Base-by-base conservation (phyloP, 2,888 invertebrate genomes). In the Catocala nupta region DNA sequence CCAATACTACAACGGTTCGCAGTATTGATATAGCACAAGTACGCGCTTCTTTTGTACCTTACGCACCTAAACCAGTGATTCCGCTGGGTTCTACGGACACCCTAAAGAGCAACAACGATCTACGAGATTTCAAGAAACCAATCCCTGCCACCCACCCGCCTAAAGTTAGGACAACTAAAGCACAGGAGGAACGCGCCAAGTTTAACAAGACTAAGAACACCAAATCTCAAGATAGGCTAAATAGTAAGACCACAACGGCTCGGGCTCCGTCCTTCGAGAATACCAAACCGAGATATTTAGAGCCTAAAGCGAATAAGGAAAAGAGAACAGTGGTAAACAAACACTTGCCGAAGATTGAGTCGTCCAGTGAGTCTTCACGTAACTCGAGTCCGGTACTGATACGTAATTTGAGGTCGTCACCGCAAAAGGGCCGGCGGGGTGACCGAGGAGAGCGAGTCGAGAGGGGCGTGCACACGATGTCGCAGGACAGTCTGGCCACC, bases 281-380 rank as follows among this genome's bases (percentile, higher is more conserved):
- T 48, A 80, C 90, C 73, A 95, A 96, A 68, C 95, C 96, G 0
- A 92, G 96, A 25, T 96, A 96, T 76, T 83, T 96, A 73, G 96
- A 96, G 73, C 95, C 96, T 3, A 92, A 94, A 33, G 13, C 65
- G 9, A 13, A 55, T 1, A 87, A 82, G 53, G 85, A 84, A 5
- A 74, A 77, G 55, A 84, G 82, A 52, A 67, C 84, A 71, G 74
- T 85, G 16, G 70, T 87, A 2, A 92, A 90, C 39, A 94, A 92
- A 59, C 79, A 92, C 16, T 84, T 89, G 16, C 90, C 93, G 47
- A 93, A 92, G 68, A 90, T 94, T 81, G 89, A 95, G 12, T 95
- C 95, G 0, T 96, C 95, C 0, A 96, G 95, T 52, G 96, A 96
- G 75, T 96, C 96, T 0, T 96, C 96, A 0, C 92, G 96, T 10